Evolutionary conservation across 2,113 vertebrate genomes (phyloP).

Genomic region (Tetrao urogallus): DNA sequence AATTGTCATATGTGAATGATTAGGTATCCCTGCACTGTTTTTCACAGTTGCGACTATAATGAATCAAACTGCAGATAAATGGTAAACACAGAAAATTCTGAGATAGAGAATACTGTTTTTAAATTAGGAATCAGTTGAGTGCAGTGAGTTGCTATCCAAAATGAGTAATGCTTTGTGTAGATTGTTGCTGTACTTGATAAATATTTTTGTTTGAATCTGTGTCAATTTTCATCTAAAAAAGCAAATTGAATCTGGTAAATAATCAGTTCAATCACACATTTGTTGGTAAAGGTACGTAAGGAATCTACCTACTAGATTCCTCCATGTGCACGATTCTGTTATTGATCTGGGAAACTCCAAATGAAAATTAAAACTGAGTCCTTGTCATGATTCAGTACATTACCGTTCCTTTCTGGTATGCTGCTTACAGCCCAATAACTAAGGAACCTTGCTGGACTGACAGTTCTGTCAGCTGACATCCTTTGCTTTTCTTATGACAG

Average conservation of each 20-base stretch:
- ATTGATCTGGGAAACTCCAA: not conserved
- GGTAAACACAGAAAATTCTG: not conserved
- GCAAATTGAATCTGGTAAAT: not conserved
- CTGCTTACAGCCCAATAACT: not conserved
- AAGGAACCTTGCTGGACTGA: not conserved
- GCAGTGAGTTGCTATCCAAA: not conserved
- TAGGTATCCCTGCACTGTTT: not conserved
- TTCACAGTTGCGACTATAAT: not conserved
- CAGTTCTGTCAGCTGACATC: not conserved
- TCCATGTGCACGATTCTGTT: not conserved
- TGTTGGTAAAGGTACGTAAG: not conserved
- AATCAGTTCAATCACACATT: not conserved
- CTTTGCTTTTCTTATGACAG: not conserved
- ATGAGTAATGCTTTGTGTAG: not conserved
- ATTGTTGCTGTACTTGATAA: not conserved
- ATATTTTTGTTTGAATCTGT: not conserved
- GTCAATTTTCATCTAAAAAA: not conserved
- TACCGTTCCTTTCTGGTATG: not conserved
- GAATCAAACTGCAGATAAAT: not conserved
- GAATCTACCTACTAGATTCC: not conserved
- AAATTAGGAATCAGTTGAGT: not conserved
- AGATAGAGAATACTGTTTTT: not conserved
- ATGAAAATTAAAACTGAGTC: not conserved
- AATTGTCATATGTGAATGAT: not conserved
- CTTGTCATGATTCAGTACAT: not conserved